phyloP scores from a whole-genome alignment of 2,888 invertebrate genomes.

The Coenonympha arcania region DNA sequence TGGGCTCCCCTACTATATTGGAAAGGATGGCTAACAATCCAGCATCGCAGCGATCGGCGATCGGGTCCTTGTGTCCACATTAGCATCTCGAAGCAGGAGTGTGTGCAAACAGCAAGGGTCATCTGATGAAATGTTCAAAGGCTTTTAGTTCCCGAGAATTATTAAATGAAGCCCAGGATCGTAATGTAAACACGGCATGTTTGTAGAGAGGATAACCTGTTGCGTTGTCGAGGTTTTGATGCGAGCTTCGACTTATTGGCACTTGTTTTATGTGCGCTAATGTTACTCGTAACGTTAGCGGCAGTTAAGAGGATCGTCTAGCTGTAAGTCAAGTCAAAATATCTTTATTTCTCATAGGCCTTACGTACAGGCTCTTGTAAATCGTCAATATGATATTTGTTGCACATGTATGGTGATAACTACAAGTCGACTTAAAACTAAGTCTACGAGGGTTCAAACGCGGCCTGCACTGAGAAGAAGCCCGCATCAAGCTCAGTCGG shows the following conservation, averaged over 20 bases:
- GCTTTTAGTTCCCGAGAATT: conserved; percentile 76
- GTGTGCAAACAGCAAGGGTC: conserved; percentile 73
- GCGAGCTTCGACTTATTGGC: conserved; percentile 69
- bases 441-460: too few relatives aligned
- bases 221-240: conserved; percentile 69
- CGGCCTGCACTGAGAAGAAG: too few relatives aligned
- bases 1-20: too few relatives aligned
- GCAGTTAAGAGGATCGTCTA: too few relatives aligned
- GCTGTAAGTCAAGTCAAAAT: too few relatives aligned
- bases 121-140: conserved; percentile 75
- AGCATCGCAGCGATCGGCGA: conserved; percentile 70
- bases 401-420: too few relatives aligned
- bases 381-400: too few relatives aligned
- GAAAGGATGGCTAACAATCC: conserved; percentile 61
- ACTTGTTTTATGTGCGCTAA: conserved; percentile 70
- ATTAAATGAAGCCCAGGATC: conserved; percentile 74
- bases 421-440: too few relatives aligned
- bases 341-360: too few relatives aligned
- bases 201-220: conserved; percentile 70
- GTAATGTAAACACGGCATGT: conserved; percentile 70
- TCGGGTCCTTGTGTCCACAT: conserved; percentile 74
- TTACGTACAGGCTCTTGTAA: too few relatives aligned
- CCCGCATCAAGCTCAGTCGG: too few relatives aligned
- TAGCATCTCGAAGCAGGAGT: conserved; percentile 72
- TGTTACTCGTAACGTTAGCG: conserved; percentile 67